Base-by-base conservation (phyloP, 2,888 invertebrate genomes). In the Orchesellides sinensis region DNA sequence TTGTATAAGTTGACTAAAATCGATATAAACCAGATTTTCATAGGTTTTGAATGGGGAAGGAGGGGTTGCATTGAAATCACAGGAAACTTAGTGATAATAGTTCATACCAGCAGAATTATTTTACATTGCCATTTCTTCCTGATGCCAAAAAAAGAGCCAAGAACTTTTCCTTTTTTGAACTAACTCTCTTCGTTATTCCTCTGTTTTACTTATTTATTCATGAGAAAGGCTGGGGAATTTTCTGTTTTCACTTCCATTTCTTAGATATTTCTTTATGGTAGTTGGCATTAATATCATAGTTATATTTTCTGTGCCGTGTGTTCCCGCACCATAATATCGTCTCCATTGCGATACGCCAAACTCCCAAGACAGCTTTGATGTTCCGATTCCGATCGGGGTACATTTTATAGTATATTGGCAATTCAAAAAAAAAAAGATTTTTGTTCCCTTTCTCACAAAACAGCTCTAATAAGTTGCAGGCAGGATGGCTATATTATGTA, bases 1-100 rank as follows among this genome's bases (percentile, higher is more conserved):
- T 56, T 23, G 21, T 23, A 14, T 12, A 23, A 56, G 49, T 10
- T 17, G 66, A 84, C 73, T 83, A 85, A 87, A 87, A 87, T 87
- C 87, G 84, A 87, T 86, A 79, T 84, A 69, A 65, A 86, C 74
- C 85, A 83, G 84, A 87, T 85, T 85, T 84, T 54, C 27, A 45
- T 45, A 40, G 4, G 35, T 72, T 61, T 66, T 70, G 5, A 27
- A 27, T 35, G 45, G 35, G 23, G 65, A 59, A 61, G 61, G 70
- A 52, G 75, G 56, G 19, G 56, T 70, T 75, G 65, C 70, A 70
- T 70, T 75, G 70, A 66, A 70, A 75, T 52, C 70, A 68, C 61
- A 65, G 75, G 63, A 79, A 73, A 74, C 54, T 27, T 40, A 65
- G 27, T 77, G 69, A 72, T 78, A 78, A 74, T 61, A 69, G 63